These are phyloP conservation scores for Xylota sylvarum DNA, from an alignment of 2,888 invertebrate genomes.

Conservation along the genomic window DNA sequence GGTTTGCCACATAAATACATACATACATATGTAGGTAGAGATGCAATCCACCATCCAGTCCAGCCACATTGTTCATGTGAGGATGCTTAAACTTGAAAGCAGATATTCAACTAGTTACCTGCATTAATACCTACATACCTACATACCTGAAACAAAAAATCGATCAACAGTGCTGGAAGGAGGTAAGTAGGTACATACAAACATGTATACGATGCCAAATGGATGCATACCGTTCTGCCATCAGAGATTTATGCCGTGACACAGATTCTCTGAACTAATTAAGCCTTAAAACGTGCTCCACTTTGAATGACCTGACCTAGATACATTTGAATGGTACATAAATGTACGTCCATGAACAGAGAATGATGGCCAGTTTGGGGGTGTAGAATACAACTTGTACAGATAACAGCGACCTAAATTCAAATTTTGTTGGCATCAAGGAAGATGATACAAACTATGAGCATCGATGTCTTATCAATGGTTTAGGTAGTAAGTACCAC, in stretches of 20 bases:
- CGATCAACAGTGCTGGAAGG: conserved; percentile 35
- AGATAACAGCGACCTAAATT: neutral
- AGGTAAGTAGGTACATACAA: neutral
- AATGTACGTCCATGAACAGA: neutral
- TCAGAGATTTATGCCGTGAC: conserved; percentile 33
- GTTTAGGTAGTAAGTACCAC: no score
- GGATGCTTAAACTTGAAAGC: neutral
- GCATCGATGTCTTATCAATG: no score
- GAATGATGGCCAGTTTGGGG: neutral
- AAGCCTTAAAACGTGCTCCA: conserved; percentile 24
- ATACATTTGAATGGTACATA: neutral
- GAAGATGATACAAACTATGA: neutral
- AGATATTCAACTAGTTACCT: conserved; percentile 3
- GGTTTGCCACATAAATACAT: no score
- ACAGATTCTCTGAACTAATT: conserved; percentile 28
- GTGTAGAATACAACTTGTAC: neutral
- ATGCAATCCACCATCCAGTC: neutral
- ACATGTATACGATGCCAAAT: conserved; percentile 1
- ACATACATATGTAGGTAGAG: neutral
- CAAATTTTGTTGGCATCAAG: conserved; percentile 1
- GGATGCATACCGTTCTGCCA: neutral
- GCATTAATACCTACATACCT: neutral
- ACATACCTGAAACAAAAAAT: conserved; percentile 45
- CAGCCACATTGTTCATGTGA: neutral
- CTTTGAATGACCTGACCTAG: conserved; percentile 35